Evolutionary conservation across 2,888 invertebrate species (phyloP), one percentile per base, ranked within the genome.

Genomic region (Hydraecia micacea): DNA sequence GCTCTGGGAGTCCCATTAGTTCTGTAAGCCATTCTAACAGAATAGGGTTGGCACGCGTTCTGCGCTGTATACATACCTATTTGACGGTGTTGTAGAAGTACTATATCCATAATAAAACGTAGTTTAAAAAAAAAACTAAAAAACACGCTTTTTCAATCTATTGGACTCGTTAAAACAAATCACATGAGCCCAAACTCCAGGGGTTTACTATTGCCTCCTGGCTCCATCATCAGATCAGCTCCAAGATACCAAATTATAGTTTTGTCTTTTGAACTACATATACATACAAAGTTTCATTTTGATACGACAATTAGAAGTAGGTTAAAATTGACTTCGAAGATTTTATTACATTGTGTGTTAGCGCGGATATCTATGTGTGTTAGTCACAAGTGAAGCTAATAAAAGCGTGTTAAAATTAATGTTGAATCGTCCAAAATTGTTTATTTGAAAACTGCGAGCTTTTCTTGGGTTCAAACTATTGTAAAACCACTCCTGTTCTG

Each of bases 1-100:
- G 73, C 78, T 72, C 83, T 78, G 79, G 73, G 80, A 65, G 63
- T 76, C 65, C 82, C 83, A 86, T 89, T 89, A 84, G 88, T 77
- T 78, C 73, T 79, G 85, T 83, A 88, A 87, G 84, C 80, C 75
- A 84, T 79, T 84, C 84, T 58, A 74, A 69, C 71, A 13, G 65
- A 65, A 75, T 66, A 88, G 88, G 89, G 89, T 25, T 85, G 89
- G 55, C 72, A 68, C 73, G 60, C 68, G 42, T 65, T 55, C 42
- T 8, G n/a, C 13, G 0, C 9, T 65, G 39, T 71, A 62, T 60
- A 25, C 21, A 72, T 25, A 63, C 55, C 67, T 36, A 75, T 74
- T 58, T 7, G 4, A 4, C 42, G 9, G 28, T 32, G 79, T 60
- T 68, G 9, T 52, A 25, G 13, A 4, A 52, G 9, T 32, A 63